Base-by-base conservation (phyloP, 2,888 invertebrate species). In the Lochmaea crataegi region DNA sequence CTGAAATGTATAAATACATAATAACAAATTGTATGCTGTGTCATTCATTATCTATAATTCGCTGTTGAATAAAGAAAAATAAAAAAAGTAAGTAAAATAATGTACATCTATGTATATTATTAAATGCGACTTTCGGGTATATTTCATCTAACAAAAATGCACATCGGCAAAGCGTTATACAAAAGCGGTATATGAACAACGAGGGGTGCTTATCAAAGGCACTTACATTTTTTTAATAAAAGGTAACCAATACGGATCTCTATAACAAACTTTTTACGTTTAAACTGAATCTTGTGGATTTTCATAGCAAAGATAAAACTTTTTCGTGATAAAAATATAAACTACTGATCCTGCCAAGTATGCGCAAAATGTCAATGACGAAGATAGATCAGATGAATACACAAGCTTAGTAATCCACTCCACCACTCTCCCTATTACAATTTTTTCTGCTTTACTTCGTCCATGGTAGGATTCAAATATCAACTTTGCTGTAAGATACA, bases 31-130 rank as follows among this genome's bases (percentile, higher is more conserved):
- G 77, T 81, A 80, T 83, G 81, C 80, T 78, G 78, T 82, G 82
- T 80, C 80, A 82, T 83, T 82, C 81, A 84, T 83, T 83, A 83
- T 82, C 76, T 80, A 83, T 82, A 82, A 79, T 78, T 82, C 83
- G 82, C 83, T 81, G 77, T 76, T 77, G 75, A 79, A 78, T 76
- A 75, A 77, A 77, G 75, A 77, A 79, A 78, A 77, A 79, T 73
- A 76, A 75, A 75, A 76, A 73, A 73, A 74, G 73, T 78, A 77
- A 76, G 68, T 76, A 76, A 77, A 76, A 80, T 73, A 78, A 77
- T 75, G 79, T 80, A 80, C 78, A 82, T 80, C 79, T 80, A 83
- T 77, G 77, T 73, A 76, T 73, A 68, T 72, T 73, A 68, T 72
- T 83, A 82, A 83, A 83, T 83, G 83, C 82, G 72, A 70, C 73